Evolutionary conservation across 2,797 vertebrate genomes (phyloP).

Genomic region (Rallus crepitans): DNA sequence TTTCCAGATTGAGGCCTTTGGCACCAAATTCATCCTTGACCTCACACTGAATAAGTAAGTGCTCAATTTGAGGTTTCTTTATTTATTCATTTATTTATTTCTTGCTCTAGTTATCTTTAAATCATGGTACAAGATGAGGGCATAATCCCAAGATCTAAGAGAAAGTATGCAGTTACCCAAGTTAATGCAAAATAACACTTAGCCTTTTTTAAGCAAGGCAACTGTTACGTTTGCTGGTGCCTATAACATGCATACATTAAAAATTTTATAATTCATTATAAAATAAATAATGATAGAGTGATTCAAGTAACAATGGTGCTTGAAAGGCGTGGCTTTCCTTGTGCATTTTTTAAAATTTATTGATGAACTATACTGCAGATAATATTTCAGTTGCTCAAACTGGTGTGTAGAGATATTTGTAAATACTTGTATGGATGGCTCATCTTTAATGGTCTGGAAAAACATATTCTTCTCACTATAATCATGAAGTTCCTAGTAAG

Average conservation of each 20-base stretch:
- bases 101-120: neutral
- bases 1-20: slow-evolving; percentile 97
- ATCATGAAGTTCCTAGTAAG: neutral
- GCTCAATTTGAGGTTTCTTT: neutral
- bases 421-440: neutral
- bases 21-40: slow-evolving; percentile 93
- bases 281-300: neutral
- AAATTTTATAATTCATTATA: neutral
- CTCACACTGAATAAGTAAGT: slow-evolving; percentile 97
- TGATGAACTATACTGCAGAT: neutral
- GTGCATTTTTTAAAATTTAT: neutral
- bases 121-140: neutral
- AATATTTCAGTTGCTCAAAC: neutral
- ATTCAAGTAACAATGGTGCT: neutral
- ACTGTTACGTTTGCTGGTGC: neutral
- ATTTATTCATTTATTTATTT: neutral
- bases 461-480: neutral
- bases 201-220: neutral
- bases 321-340: neutral
- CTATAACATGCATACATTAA: neutral
- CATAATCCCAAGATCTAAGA: neutral
- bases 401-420: neutral
- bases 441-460: neutral
- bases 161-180: neutral
- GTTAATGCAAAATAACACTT: neutral